Conservation (phyloP, 2,113 vertebrate species). For the Nansenia antarctica region DNA sequence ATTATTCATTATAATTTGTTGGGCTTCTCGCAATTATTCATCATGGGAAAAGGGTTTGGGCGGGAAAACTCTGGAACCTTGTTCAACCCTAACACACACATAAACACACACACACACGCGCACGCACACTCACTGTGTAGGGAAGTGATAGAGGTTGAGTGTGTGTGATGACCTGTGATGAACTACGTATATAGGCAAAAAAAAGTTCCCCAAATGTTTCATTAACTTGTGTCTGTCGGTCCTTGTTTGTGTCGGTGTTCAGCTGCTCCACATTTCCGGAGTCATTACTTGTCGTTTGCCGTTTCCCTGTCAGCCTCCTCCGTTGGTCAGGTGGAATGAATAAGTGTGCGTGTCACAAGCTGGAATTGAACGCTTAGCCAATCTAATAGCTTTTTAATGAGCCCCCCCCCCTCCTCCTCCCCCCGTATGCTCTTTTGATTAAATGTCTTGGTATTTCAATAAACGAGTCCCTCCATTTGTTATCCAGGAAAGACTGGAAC, state of each 20-base stretch:
- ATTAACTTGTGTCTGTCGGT: background rate
- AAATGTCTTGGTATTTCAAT: slow-evolving; percentile 58
- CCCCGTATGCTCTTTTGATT: slow-evolving; percentile 63
- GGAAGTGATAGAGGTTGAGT: no score
- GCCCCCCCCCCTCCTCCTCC: no score
- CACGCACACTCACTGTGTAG: slow-evolving; percentile 15
- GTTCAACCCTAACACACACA: no score
- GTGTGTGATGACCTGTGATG: no score
- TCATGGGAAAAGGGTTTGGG: no score
- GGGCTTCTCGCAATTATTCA: no score
- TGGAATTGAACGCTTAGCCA: slow-evolving; percentile 54
- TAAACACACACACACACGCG: slow-evolving; percentile 2
- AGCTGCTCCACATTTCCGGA: background rate
- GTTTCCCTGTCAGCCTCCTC: background rate
- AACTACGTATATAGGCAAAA: no score
- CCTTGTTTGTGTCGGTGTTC: background rate
- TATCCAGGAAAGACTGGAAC: background rate
- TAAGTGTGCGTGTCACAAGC: slow-evolving; percentile 39
- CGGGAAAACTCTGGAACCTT: no score
- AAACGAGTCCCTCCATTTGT: slow-evolving; percentile 55
- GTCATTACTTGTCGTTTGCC: background rate
- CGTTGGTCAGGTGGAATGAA: slow-evolving; percentile 11
- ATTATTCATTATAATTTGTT: no score
- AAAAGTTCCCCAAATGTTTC: background rate
- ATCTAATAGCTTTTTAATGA: slow-evolving; percentile 71